phyloP scores from a whole-genome alignment of 1,140 invertebrate genomes.

The Whitmania pigra region DNA sequence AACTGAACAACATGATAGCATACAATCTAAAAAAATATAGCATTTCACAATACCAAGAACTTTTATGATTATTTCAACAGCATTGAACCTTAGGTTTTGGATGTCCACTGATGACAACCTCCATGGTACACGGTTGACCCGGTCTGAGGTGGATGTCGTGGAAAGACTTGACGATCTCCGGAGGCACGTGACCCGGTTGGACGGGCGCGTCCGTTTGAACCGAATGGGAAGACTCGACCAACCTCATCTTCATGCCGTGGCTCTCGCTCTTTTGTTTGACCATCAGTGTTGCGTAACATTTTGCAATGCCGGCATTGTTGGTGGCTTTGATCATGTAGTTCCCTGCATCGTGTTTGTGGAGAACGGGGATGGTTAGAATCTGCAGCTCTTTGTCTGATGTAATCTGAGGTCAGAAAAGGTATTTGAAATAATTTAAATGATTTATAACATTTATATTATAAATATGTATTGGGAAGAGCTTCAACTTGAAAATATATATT shows the following conservation, averaged over 20 bases:
- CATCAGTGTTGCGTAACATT: conserved; percentile 37
- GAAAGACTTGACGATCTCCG: conserved; percentile 39
- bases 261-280: conserved; percentile 30
- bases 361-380: conserved; percentile 40
- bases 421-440: too few relatives aligned
- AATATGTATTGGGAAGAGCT: too few relatives aligned
- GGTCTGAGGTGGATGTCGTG: conserved; percentile 37
- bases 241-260: conserved; percentile 23
- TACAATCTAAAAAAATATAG: too few relatives aligned
- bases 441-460: too few relatives aligned
- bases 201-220: conserved; percentile 13
- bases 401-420: conserved; percentile 33
- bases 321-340: conserved; percentile 48
- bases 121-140: conserved; percentile 54
- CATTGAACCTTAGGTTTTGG: conserved; percentile 56
- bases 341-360: conserved; percentile 49
- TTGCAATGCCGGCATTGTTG: conserved; percentile 38
- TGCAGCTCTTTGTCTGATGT: conserved; percentile 39
- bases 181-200: conserved; percentile 30
- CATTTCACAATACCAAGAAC: too few relatives aligned
- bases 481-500: too few relatives aligned
- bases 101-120: conserved; percentile 57
- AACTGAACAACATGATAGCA: too few relatives aligned
- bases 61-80: too few relatives aligned
- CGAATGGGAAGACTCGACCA: conserved; percentile 23